phyloP scores from a whole-genome alignment of 2,113 vertebrate species.

The Melanostigma gelatinosum region DNA sequence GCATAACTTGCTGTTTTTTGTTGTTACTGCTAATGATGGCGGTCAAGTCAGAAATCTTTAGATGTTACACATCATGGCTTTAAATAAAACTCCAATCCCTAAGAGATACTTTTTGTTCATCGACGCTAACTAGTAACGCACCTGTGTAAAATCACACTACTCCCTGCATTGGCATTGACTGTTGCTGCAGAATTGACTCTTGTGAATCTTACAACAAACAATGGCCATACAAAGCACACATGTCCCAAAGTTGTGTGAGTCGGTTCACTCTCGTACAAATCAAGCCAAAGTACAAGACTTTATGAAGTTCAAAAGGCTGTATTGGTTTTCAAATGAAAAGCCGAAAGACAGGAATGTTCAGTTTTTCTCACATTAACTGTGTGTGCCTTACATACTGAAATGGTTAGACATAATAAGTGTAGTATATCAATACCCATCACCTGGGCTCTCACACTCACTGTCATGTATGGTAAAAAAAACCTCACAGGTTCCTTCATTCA shows the following conservation, averaged over 20 bases:
- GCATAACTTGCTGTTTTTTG: not conserved
- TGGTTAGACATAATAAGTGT: not conserved
- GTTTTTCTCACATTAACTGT: not conserved
- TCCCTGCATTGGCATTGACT: conserved; percentile 14
- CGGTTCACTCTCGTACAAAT: conserved; percentile 2
- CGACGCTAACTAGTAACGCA: not conserved
- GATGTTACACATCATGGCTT: conserved; percentile 1
- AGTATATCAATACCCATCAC: conserved; percentile 6
- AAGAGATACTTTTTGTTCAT: conserved; percentile 1
- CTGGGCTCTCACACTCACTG: conserved; percentile 9
- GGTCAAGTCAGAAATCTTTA: not conserved
- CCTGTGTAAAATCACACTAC: not conserved
- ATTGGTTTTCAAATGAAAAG: not conserved
- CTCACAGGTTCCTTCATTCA: conserved; percentile 23
- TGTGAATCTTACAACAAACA: conserved; percentile 18
- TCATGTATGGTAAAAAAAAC: conserved; percentile 1
- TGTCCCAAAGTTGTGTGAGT: conserved; percentile 4
- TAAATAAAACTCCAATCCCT: not conserved
- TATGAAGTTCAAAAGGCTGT: not conserved
- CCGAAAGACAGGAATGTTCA: not conserved
- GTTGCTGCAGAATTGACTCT: conserved; percentile 1
- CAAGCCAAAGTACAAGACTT: not conserved
- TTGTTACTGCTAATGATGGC: not conserved
- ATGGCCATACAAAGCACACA: conserved; percentile 19
- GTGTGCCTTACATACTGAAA: too few relatives aligned